Conservation (phyloP, 2,888 invertebrate species). For the Lypha dubia region DNA sequence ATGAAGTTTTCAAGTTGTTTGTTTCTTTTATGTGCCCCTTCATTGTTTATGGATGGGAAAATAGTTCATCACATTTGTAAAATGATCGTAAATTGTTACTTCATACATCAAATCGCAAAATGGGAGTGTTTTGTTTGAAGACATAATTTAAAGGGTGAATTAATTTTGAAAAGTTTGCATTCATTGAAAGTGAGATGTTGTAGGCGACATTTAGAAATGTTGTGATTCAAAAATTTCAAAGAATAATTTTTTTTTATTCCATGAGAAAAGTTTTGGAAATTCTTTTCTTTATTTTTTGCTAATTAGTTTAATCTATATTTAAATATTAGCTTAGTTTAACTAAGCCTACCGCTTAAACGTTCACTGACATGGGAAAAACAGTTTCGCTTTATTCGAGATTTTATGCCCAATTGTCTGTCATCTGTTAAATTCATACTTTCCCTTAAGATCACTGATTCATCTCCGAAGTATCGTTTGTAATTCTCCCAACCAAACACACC, state of each 20-base stretch:
- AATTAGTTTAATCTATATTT: too few relatives aligned
- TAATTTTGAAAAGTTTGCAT: constrained; percentile 8
- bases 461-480: too few relatives aligned
- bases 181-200: constrained; percentile 36
- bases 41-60: constrained; percentile 50
- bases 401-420: too few relatives aligned
- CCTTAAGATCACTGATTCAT: too few relatives aligned
- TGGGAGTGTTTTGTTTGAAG: constrained; percentile 32
- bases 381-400: too few relatives aligned
- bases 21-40: not conserved
- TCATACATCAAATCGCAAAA: not conserved
- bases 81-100: constrained; percentile 19
- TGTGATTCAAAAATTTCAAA: not conserved
- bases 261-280: not conserved
- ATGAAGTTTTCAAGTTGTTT: constrained; percentile 8
- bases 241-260: not conserved
- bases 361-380: too few relatives aligned
- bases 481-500: too few relatives aligned
- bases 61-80: constrained; percentile 10
- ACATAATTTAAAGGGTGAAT: constrained; percentile 43
- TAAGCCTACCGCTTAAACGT: too few relatives aligned
- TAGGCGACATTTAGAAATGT: not conserved
- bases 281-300: too few relatives aligned
- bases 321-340: too few relatives aligned
- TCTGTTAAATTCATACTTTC: too few relatives aligned